phyloP scores from a whole-genome alignment of 1,140 invertebrate genomes.

The Caenorhabditis remanei region DNA sequence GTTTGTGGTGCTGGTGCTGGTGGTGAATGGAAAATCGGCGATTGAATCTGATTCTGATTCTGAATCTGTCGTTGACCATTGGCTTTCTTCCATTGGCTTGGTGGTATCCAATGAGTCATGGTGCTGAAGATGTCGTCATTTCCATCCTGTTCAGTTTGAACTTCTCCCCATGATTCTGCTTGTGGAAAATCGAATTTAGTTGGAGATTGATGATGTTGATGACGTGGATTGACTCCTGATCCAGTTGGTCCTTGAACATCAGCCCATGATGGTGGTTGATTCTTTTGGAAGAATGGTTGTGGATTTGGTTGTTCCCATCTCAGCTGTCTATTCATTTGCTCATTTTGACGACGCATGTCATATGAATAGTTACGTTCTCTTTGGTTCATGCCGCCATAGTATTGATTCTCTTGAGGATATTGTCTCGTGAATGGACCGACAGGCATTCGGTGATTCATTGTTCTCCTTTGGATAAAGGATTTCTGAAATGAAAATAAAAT shows the following conservation, averaged over 20 bases:
- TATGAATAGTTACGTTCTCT: not conserved
- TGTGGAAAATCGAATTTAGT: not conserved
- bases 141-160: not conserved
- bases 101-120: not conserved
- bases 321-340: not conserved
- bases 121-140: not conserved
- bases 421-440: not conserved
- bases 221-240: not conserved
- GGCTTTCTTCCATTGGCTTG: too few species aligned
- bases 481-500: not conserved
- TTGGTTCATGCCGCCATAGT: not conserved
- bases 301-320: not conserved
- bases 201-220: not conserved
- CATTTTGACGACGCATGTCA: not conserved
- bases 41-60: not conserved
- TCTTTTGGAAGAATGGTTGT: too few species aligned
- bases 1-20: not conserved
- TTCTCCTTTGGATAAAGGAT: conserved; percentile 1
- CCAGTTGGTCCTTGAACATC: not conserved
- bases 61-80: too few species aligned
- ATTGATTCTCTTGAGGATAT: not conserved
- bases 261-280: conserved; percentile 1
- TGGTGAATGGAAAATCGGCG: not conserved
- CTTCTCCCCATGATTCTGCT: not conserved
- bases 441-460: not conserved